These are phyloP conservation scores for Erythrocercus mccallii DNA, from an alignment of 2,113 vertebrate species.

Conservation along the genomic window DNA sequence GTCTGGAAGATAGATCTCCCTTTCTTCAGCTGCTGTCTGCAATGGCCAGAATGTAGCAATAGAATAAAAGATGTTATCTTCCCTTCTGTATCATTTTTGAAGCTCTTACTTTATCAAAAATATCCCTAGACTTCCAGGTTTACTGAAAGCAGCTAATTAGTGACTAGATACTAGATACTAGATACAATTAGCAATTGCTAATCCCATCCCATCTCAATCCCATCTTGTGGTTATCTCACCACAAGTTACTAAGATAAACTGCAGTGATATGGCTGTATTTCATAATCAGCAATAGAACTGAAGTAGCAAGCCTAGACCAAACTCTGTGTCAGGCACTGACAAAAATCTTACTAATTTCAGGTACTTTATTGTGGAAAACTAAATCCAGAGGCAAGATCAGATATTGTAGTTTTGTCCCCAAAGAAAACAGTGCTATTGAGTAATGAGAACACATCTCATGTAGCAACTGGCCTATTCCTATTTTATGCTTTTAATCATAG, in stretches of 20 bases:
- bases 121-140: neutral
- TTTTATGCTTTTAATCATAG: neutral
- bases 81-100: neutral
- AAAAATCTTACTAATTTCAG: conserved; percentile 3
- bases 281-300: neutral
- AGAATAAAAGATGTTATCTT: neutral
- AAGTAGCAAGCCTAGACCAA: neutral
- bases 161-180: neutral
- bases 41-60: neutral
- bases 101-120: neutral
- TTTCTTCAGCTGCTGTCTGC: neutral
- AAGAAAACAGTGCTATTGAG: neutral
- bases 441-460: neutral
- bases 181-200: neutral
- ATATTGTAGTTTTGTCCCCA: neutral
- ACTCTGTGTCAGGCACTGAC: neutral
- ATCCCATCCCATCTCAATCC: too few relatives aligned
- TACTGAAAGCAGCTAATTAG: neutral
- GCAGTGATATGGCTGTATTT: neutral
- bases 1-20: neutral
- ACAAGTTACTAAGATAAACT: neutral
- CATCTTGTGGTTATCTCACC: neutral
- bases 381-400: neutral
- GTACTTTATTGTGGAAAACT: neutral
- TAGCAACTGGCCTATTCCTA: neutral